Conservation (phyloP, 2,888 invertebrate genomes). For the Machimus rusticus region DNA sequence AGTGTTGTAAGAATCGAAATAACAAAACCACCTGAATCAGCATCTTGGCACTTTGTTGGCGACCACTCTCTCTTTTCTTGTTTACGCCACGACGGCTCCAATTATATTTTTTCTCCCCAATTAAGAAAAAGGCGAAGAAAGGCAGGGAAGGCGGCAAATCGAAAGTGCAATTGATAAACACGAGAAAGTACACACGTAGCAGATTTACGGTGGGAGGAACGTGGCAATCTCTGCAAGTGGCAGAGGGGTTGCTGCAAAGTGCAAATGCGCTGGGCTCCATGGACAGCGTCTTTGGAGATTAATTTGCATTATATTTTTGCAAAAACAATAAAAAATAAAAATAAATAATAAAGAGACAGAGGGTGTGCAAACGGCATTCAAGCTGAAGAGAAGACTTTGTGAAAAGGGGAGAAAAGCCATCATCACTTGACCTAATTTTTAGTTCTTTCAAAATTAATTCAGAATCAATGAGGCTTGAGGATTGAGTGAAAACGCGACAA, state of each 20-base stretch:
- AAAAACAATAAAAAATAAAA: not conserved
- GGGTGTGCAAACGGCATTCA: not conserved
- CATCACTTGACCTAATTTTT: slow-evolving; percentile 22
- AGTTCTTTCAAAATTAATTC: not conserved
- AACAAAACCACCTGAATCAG: not conserved
- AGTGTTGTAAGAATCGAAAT: not conserved
- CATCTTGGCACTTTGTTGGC: not conserved
- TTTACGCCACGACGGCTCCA: not conserved
- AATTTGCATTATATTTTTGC: not conserved
- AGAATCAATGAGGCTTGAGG: not conserved
- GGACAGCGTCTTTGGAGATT: not conserved
- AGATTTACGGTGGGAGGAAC: not conserved
- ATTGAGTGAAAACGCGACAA: not conserved
- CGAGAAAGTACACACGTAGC: not conserved
- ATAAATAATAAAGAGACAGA: not conserved
- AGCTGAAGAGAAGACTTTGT: not conserved
- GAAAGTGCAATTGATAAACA: slow-evolving; percentile 6
- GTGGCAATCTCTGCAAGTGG: not conserved
- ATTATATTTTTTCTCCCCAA: not conserved
- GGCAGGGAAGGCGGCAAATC: not conserved
- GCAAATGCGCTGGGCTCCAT: not conserved
- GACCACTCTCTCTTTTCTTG: slow-evolving; percentile 2
- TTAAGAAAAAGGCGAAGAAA: not conserved
- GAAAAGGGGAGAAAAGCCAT: not conserved
- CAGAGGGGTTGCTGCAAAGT: not conserved